Base-by-base conservation (phyloP, 2,113 vertebrate species). In the Zosterops hypoxanthus region DNA sequence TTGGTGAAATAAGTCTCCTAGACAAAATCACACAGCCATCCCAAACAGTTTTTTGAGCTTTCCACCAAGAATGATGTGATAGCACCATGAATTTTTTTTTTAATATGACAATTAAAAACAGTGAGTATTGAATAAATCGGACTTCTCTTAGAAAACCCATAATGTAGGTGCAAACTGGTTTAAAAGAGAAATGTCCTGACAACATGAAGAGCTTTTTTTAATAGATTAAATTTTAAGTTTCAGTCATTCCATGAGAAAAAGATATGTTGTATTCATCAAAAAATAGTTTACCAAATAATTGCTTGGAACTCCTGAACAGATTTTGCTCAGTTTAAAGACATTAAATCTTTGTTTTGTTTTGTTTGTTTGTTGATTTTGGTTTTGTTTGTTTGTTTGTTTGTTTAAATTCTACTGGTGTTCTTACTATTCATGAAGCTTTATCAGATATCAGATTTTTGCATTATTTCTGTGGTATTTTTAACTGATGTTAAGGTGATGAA, bases 381-480 rank as follows among this genome's bases (percentile, higher is more conserved):
- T 49, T 23, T 26, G 39, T 52, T 52, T 52, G 14, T 16, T 33
- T 56, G 7, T 22, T 56, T n/a, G 20, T 12, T 21, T n/a, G 8
- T 86, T 82, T 15, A 3, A 7, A 39, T 55, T 79, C 14, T 56
- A 5, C 16, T 31, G 17, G 5, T 29, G 6, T 94, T 94, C 72
- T 88, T 64, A 44, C 92, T 97, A 92, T 96, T 97, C 69, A 55
- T 90, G 79, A 96, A 96, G 66, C 4, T 69, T 87, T 95, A 95
- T 95, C 81, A 81, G 86, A 93, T 90, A 55, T 42, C 60, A 60
- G 78, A 52, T 94, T 95, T 97, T 95, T 95, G 23, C 71, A 94
- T 97, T 97, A 96, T 96, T 98, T 97, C 86, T 92, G 83, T 95
- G 81, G 86, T 95, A 95, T 97, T 98, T 97, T 95, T 96, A 96